Evolutionary conservation across 1,140 invertebrate species (phyloP), one percentile per base, ranked within the genome.

Genomic region (Caenorhabditis remanei): DNA sequence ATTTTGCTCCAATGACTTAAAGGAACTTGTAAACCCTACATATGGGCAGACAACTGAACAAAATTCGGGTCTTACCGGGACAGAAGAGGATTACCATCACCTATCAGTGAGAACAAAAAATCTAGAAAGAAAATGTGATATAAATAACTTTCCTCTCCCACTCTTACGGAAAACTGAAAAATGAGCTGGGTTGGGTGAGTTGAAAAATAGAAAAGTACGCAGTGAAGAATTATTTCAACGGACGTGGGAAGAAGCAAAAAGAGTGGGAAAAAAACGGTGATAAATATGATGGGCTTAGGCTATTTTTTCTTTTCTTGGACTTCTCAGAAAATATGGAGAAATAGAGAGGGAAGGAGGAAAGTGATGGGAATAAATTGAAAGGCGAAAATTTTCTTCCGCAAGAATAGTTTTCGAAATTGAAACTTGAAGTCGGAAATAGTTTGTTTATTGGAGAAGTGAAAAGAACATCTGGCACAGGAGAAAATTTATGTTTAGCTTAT

Each of bases 221-320:
- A 46, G 65, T 5, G 40, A 43, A n/a, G 65, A 43, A 43, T 71
- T 71, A 71, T 71, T 71, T 71, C 65, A 63, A 11, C 56, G 24
- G 61, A 63, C 61, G 40, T 71, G 65, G 65, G 65, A 71, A 71
- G 65, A 43, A 46, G 40, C 65, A 16, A 43, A 79, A 21, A 8
- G 46, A 79, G 71, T 50, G 71, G 43, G 71, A 50, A 50, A 79
- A 5, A 75, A 50, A 79, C 43, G 71, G 71, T 79, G 71, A 79
- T 79, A 79, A 79, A 79, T 79, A n/a, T 75, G 46, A 50, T 9
- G 71, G 71, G 13, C 24, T 79, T 79, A 53, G 14, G 21, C 9
- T 50, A 43, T 43, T 79, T 79, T 50, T 67, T 67, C 19, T 67
- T 63, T 63, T 21, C n/a, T 32, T 5, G 61, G 61, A 63, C 61